A percentile compares a stretch with the other conserved stretches of the same genome.
Conservation (phyloP, 2,888 invertebrate genomes). For the Cantharis flavilabris region DNA sequence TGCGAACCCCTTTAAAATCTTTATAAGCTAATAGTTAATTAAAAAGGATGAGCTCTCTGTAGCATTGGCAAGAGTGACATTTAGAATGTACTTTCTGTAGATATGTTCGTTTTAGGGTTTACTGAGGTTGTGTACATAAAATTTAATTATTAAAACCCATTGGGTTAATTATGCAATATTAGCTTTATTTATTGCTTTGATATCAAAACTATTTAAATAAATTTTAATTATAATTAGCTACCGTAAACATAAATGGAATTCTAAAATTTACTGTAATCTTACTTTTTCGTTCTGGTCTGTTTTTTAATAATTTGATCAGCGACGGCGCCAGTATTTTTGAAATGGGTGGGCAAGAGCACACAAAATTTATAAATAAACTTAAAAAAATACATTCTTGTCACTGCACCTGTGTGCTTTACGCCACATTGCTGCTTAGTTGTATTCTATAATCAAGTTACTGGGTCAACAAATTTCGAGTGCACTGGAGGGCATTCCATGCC, state of each 20-base stretch:
- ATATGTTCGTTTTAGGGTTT: background rate
- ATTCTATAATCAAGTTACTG: no score
- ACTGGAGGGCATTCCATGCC: no score
- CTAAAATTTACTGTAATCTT: background rate
- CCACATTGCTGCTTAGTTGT: no score
- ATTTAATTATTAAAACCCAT: background rate
- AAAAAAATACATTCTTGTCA: no score
- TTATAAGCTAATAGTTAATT: slow-evolving; percentile 12
- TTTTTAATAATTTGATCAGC: no score
- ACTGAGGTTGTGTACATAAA: background rate
- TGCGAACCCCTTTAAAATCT: slow-evolving; percentile 4
- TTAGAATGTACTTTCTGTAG: slow-evolving; percentile 1
- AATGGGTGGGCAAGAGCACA: no score
- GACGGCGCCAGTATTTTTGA: no score
- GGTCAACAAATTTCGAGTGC: no score
- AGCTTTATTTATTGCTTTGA: background rate
- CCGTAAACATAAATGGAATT: background rate
- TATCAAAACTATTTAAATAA: background rate
- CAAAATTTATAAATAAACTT: no score
- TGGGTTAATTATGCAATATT: background rate
- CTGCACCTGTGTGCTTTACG: no score
- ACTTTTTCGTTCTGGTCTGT: no score
- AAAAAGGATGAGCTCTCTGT: slow-evolving; percentile 5
- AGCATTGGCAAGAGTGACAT: slow-evolving; percentile 7
- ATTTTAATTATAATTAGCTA: background rate